A percentile compares a stretch with the other conserved stretches of the same genome.
Evolutionary conservation across 2,113 vertebrate species (phyloP).

Genomic region (Peucedramus taeniatus): DNA sequence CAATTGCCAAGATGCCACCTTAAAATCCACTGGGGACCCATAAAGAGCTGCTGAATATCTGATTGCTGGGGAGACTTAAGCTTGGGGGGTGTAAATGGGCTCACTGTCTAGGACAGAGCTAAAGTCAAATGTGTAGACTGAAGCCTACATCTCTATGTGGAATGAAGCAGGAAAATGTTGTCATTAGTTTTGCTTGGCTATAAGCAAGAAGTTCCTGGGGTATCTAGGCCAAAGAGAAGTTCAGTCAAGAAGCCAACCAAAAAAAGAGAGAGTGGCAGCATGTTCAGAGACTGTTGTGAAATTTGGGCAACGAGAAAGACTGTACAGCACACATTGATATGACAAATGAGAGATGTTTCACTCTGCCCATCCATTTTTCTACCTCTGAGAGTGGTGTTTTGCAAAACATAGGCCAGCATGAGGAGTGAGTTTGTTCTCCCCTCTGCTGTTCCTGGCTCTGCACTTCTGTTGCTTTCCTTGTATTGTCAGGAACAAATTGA

Average conservation of each 20-base stretch:
- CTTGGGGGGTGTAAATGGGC: not conserved
- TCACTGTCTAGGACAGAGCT: not conserved
- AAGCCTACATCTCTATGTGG: not conserved
- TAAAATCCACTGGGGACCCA: not conserved
- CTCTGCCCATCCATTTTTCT: not conserved
- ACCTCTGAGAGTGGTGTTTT: not conserved
- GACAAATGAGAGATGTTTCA: not conserved
- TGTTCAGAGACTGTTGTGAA: not conserved
- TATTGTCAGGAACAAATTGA: not conserved
- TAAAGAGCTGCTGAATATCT: not conserved
- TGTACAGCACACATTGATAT: not conserved
- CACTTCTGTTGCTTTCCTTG: not conserved
- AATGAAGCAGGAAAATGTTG: not conserved
- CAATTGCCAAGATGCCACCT: not conserved
- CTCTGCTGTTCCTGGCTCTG: not conserved
- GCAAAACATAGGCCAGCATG: not conserved
- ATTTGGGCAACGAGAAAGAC: not conserved
- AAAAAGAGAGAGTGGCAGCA: not conserved
- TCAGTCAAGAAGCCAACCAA: not conserved
- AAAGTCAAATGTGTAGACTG: not conserved
- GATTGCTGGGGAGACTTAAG: not conserved
- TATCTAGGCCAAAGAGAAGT: not conserved
- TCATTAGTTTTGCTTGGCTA: not conserved
- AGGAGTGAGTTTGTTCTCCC: not conserved
- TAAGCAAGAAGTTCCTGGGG: not conserved